These are phyloP conservation scores for Tricholauxania praeusta DNA, from an alignment of 2,888 invertebrate genomes.

Conservation along the genomic window DNA sequence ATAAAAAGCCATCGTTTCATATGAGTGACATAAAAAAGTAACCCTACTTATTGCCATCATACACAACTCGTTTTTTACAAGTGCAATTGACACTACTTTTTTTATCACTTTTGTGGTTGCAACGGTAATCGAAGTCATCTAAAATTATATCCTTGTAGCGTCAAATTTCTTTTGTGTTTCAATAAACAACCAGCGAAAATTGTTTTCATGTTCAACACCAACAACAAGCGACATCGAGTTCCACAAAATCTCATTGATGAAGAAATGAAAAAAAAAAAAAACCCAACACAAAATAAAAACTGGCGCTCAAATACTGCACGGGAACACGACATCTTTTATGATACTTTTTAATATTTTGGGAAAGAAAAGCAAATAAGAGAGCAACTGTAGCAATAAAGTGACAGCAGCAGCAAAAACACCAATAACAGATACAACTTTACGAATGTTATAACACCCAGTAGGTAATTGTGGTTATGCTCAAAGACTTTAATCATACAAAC, in stretches of 20 bases:
- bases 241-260: neutral
- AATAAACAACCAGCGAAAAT: constrained; percentile 17
- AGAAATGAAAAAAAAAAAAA: neutral
- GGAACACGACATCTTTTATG: constrained; percentile 12
- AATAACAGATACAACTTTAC: too few relatives aligned
- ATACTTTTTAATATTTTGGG: neutral
- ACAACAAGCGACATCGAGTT: too few relatives aligned
- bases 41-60: too few relatives aligned
- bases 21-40: too few relatives aligned
- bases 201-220: constrained; percentile 21
- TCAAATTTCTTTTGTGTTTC: constrained; percentile 22
- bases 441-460: too few relatives aligned
- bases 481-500: too few relatives aligned
- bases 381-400: neutral
- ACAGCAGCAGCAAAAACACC: neutral
- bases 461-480: too few relatives aligned
- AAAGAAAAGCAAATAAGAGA: neutral
- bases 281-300: neutral
- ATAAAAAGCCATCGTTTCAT: too few relatives aligned
- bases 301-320: neutral
- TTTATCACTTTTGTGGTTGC: too few relatives aligned
- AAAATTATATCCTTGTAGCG: neutral
- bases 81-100: too few relatives aligned
- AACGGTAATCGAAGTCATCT: too few relatives aligned
- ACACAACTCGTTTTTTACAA: too few relatives aligned